Evolutionary conservation across 2,888 invertebrate genomes (phyloP), one percentile per base, ranked within the genome.

Genomic region (Vesta saturnalis): DNA sequence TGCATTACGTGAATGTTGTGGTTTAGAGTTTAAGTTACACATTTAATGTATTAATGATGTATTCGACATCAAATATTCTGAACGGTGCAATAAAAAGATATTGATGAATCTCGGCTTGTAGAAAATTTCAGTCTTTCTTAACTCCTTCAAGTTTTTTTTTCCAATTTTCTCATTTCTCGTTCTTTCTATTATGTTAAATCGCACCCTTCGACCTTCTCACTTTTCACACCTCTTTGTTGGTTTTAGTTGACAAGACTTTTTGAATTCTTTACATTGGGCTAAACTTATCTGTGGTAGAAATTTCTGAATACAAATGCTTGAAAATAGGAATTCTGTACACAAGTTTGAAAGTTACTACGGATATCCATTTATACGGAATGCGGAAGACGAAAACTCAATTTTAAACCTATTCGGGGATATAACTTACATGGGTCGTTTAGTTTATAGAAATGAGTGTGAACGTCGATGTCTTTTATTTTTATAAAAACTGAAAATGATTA

Each of bases 171-270:
- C 46, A 63, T 64, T 64, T 64, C 22, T 59, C 49, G 52, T 46
- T 39, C 49, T 59, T 43, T 52, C 64, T 52, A 58, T 64, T 64
- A 59, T 64, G 64, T 64, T 64, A 59, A 49, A 64, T 35, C 64
- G 58, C 21, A 21, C 18, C 56, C 46, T 60, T 55, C 60, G 55
- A 65, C 18, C 46, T 65, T 49, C 59, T 19, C 60, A 46, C 59
- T 60, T 60, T 65, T 64, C 63, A 19, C 65, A 65, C 65, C 55
- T 60, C 60, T 65, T 65, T 65, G 59, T 60, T 47, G 54, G 65
- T 60, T 60, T 60, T 65, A 19, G 65, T 60, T 60, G 65, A 65
- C 65, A 60, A 59, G 56, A 60, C 60, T 65, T 65, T 65, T 22
- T 15, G 56, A 65, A 65, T 55, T 65, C 60, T 55, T 54, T 65